phyloP scores from a whole-genome alignment of 2,797 vertebrate species.

The Scolopax bukidnonensis region DNA sequence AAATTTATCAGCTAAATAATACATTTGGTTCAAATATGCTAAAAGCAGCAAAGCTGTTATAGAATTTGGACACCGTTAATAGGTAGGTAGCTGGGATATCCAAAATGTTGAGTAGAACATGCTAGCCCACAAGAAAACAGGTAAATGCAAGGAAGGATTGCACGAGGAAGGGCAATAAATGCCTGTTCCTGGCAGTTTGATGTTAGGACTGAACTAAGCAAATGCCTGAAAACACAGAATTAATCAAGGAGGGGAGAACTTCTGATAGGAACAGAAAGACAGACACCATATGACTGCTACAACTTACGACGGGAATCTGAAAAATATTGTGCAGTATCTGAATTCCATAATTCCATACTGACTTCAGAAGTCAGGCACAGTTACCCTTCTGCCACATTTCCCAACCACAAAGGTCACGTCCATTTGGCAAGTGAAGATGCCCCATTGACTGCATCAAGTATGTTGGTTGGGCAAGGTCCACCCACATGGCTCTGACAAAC shows the following conservation, averaged over 20 bases:
- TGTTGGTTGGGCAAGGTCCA: not conserved
- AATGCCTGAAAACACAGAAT: not conserved
- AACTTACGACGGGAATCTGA: not conserved
- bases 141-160: not conserved
- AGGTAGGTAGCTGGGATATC: not conserved
- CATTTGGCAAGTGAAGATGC: not conserved
- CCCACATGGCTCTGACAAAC: not conserved
- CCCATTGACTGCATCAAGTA: not conserved
- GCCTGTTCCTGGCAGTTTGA: not conserved
- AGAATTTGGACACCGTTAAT: not conserved
- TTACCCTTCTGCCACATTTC: not conserved
- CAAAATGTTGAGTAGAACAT: not conserved
- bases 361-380: too few relatives aligned
- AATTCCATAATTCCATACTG: not conserved
- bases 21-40: not conserved
- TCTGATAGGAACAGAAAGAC: not conserved
- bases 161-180: not conserved
- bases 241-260: not conserved
- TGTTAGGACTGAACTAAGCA: not conserved
- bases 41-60: not conserved
- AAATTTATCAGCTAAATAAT: not conserved
- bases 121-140: not conserved
- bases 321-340: not conserved
- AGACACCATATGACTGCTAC: not conserved
- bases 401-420: not conserved